These are phyloP conservation scores for Thalassaphorura encarpata DNA, from an alignment of 1,140 invertebrate species.

Conservation along the genomic window DNA sequence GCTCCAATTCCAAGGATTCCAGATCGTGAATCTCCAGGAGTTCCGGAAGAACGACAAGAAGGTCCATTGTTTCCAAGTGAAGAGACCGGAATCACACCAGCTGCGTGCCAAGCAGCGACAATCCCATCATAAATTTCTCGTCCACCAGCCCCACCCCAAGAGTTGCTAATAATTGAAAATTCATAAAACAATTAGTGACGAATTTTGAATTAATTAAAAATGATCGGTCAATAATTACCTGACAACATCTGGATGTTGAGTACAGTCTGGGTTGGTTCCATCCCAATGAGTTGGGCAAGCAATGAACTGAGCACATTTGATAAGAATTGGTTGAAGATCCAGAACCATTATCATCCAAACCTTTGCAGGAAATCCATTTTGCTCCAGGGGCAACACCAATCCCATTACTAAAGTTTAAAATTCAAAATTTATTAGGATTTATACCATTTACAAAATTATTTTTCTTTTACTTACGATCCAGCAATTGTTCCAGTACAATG, in stretches of 20 bases:
- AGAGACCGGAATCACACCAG: conserved; percentile 9
- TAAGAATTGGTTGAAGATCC: not conserved
- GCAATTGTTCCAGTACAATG: conserved; percentile 8
- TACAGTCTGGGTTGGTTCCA: conserved; percentile 9
- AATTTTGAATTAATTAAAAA: not conserved
- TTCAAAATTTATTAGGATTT: not conserved
- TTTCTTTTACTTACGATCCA: not conserved
- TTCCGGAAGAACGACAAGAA: not conserved
- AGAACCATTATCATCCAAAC: not conserved
- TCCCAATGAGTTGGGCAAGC: conserved; percentile 16
- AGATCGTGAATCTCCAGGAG: too few relatives aligned
- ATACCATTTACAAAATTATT: not conserved
- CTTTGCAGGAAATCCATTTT: conserved; percentile 10
- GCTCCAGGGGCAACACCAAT: conserved; percentile 6
- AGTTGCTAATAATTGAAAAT: conserved; percentile 2
- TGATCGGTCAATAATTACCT: not conserved
- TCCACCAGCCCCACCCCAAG: conserved; percentile 2
- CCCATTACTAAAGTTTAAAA: not conserved
- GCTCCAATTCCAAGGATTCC: too few relatives aligned
- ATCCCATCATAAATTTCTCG: not conserved
- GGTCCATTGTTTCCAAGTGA: not conserved
- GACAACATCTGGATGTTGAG: conserved; percentile 12
- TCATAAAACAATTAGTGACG: not conserved
- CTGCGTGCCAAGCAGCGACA: conserved; percentile 1
- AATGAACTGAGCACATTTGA: not conserved